Conservation (phyloP, 1,140 invertebrate genomes). For the Berghia stephanieae region DNA sequence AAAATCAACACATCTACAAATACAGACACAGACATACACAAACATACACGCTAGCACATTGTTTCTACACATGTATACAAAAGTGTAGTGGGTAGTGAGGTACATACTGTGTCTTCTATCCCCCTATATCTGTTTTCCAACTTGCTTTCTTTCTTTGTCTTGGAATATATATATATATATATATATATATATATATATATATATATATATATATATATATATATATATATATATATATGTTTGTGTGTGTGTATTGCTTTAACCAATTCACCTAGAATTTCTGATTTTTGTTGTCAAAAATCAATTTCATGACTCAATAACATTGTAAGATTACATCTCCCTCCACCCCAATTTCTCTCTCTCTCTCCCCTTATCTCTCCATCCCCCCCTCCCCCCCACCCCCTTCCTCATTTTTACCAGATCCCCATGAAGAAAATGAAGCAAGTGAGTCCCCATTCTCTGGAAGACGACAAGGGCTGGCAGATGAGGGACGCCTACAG, state of each 20-base stretch:
- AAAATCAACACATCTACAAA: too few relatives aligned
- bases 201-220: slow-evolving; percentile 20
- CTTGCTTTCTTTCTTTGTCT: too few relatives aligned
- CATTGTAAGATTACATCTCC: too few relatives aligned
- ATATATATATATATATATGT: not conserved
- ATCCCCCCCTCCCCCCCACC: too few relatives aligned
- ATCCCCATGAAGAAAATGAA: slow-evolving; percentile 64
- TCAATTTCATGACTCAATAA: too few relatives aligned
- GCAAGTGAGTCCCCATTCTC: slow-evolving; percentile 61
- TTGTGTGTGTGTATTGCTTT: not conserved
- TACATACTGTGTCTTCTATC: too few relatives aligned
- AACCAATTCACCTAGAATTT: not conserved
- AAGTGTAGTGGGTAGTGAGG: not conserved
- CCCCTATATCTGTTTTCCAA: too few relatives aligned
- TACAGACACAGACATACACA: too few relatives aligned
- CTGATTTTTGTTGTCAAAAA: not conserved
- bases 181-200: not conserved
- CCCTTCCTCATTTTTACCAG: slow-evolving; percentile 39
- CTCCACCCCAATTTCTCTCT: too few relatives aligned
- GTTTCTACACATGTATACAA: not conserved
- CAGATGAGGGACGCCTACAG: slow-evolving; percentile 61
- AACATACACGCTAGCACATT: too few relatives aligned
- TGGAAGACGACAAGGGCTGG: slow-evolving; percentile 63
- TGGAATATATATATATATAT: not conserved
- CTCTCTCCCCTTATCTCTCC: too few relatives aligned